Evolutionary conservation across 2,888 invertebrate species (phyloP).

Genomic region (Trichopria drosophilae): DNA sequence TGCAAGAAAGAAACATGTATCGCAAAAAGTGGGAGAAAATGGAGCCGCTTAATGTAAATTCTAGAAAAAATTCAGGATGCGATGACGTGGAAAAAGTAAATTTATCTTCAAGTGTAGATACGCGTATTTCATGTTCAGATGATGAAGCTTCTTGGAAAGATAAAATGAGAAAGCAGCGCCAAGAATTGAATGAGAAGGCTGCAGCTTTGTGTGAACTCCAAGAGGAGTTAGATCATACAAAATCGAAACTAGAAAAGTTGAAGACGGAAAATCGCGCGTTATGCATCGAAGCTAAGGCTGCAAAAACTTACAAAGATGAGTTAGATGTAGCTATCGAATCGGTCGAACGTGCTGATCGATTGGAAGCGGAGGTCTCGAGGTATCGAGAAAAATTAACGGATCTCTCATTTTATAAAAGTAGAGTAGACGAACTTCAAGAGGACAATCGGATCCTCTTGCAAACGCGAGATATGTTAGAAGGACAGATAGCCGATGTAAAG

Average conservation of each 20-base stretch:
- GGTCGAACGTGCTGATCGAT: slow-evolving; percentile 75
- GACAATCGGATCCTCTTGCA: slow-evolving; percentile 83
- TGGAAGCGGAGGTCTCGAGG: slow-evolving; percentile 81
- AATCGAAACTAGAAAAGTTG: slow-evolving; percentile 71
- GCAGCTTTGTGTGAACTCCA: slow-evolving; percentile 79
- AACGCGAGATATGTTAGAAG: slow-evolving; percentile 83
- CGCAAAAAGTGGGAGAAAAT: slow-evolving; percentile 50
- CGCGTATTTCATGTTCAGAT: slow-evolving; percentile 69
- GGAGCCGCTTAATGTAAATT: too few relatives aligned
- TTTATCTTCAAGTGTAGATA: too few relatives aligned
- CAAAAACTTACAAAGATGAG: slow-evolving; percentile 84
- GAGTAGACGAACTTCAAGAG: slow-evolving; percentile 83
- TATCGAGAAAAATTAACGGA: slow-evolving; percentile 85
- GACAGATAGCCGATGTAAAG: slow-evolving; percentile 77
- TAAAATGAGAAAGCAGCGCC: slow-evolving; percentile 78
- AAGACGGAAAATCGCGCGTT: slow-evolving; percentile 67
- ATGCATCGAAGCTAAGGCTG: slow-evolving; percentile 76
- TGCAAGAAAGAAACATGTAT: slow-evolving; percentile 78
- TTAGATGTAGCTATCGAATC: slow-evolving; percentile 85
- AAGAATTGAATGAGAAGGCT: slow-evolving; percentile 90
- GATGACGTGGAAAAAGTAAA: too few relatives aligned
- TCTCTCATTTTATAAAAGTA: slow-evolving; percentile 83
- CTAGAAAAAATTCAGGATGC: too few relatives aligned
- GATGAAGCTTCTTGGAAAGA: slow-evolving; percentile 89
- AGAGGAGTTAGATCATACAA: slow-evolving; percentile 83